Conservation (phyloP, 2,797 vertebrate species). For the Streptopelia turtur region DNA sequence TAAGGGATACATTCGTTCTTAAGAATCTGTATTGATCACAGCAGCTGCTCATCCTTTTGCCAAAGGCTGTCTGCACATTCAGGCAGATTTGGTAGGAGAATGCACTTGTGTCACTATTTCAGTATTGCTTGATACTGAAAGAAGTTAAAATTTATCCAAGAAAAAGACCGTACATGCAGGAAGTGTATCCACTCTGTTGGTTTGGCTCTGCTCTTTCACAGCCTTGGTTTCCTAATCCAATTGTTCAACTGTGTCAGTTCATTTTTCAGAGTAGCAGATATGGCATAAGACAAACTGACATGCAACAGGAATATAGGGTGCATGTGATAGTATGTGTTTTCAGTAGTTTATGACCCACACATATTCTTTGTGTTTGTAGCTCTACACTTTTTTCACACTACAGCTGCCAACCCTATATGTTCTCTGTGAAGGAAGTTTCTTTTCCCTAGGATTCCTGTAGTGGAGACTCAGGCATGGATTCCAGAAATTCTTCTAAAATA, state of each 20-base stretch:
- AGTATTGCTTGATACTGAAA: background rate
- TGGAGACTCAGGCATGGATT: too few relatives aligned
- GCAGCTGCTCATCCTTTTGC: background rate
- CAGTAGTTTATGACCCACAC: background rate
- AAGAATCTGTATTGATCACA: background rate
- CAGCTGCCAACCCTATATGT: background rate
- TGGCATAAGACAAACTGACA: background rate
- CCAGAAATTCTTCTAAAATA: too few relatives aligned
- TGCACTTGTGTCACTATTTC: background rate
- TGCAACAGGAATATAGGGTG: fast-evolving
- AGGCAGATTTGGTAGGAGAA: background rate
- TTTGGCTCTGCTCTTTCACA: background rate
- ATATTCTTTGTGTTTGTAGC: background rate
- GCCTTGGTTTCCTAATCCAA: background rate
- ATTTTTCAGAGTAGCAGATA: background rate
- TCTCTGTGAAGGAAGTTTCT: background rate
- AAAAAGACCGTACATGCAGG: background rate
- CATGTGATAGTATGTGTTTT: background rate
- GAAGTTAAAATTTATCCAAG: background rate
- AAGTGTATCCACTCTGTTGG: background rate
- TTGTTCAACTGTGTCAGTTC: background rate
- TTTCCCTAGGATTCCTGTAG: too few relatives aligned
- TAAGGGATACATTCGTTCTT: background rate
- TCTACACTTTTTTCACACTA: background rate
- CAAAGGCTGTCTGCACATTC: background rate